phyloP scores from a whole-genome alignment of 1,140 invertebrate species.

The Notospermus geniculatus region DNA sequence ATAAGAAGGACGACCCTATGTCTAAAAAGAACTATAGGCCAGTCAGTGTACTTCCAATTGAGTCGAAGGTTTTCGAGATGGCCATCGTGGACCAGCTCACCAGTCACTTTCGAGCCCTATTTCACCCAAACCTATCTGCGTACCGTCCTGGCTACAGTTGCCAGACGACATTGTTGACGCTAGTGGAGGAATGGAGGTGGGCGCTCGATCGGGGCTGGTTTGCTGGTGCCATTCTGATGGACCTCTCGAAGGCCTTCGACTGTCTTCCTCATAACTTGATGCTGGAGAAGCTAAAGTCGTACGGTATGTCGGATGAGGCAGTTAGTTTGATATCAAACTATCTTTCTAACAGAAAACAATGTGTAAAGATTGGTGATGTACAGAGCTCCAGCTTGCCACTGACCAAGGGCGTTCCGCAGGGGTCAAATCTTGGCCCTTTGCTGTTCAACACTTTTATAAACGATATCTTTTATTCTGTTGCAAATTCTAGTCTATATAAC shows the following conservation, averaged over 20 bases:
- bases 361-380: neutral
- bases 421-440: neutral
- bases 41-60: neutral
- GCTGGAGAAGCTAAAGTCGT: slow-evolving; percentile 4
- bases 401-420: neutral
- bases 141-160: neutral
- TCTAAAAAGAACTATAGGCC: slow-evolving; percentile 13
- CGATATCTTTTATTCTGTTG: neutral
- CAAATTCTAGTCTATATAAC: neutral
- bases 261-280: too few species aligned
- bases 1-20: too few species aligned
- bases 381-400: neutral
- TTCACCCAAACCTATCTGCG: slow-evolving; percentile 2
- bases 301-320: slow-evolving; percentile 9
- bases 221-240: slow-evolving; percentile 6
- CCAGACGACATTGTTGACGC: slow-evolving; percentile 6
- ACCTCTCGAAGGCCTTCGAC: too few species aligned
- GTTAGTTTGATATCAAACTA: slow-evolving; percentile 7
- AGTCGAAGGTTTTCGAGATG: slow-evolving; percentile 9
- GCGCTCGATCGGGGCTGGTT: neutral
- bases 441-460: slow-evolving; percentile 4
- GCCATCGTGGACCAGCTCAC: neutral
- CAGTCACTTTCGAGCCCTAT: neutral
- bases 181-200: slow-evolving; percentile 11
- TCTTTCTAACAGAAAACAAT: neutral